A percentile compares a stretch with the other conserved stretches of the same genome.
These are phyloP conservation scores for Apamea monoglypha DNA, from an alignment of 2,888 invertebrate genomes.

Conservation along the genomic window DNA sequence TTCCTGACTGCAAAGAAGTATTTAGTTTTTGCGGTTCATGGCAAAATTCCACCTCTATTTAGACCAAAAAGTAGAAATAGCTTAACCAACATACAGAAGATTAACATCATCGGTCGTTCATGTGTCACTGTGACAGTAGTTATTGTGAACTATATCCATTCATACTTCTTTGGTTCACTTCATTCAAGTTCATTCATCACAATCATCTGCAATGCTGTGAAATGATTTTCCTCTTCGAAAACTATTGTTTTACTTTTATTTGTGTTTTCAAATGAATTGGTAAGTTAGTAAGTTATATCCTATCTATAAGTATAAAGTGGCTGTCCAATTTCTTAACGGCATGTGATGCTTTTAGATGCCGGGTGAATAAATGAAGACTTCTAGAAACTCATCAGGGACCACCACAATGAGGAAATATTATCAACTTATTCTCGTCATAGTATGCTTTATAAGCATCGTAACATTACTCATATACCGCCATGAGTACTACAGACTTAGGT, in stretches of 20 bases:
- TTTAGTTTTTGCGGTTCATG: background rate
- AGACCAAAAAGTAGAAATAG: constrained; percentile 20
- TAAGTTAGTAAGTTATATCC: constrained; percentile 19
- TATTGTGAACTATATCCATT: constrained; percentile 19
- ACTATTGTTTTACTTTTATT: constrained; percentile 46
- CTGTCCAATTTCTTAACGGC: background rate
- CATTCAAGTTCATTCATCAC: constrained; percentile 58
- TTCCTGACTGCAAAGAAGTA: background rate
- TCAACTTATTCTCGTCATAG: constrained; percentile 93
- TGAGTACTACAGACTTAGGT: constrained; percentile 95
- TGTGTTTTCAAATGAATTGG: constrained; percentile 51
- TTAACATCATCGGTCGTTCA: constrained; percentile 1
- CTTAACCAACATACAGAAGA: constrained; percentile 37
- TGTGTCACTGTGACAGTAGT: constrained; percentile 40
- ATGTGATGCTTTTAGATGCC: constrained; percentile 69
- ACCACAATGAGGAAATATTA: constrained; percentile 95
- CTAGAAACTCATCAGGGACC: constrained; percentile 80
- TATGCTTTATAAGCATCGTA: constrained; percentile 93
- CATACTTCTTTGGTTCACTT: background rate
- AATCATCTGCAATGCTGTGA: constrained; percentile 69
- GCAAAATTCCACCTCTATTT: constrained; percentile 19
- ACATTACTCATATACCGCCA: constrained; percentile 95
- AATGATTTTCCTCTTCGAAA: constrained; percentile 43
- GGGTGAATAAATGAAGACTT: constrained; percentile 83
- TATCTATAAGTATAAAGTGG: background rate